Evolutionary conservation across 2,113 vertebrate genomes (phyloP).

Genomic region (Athene noctua): DNA sequence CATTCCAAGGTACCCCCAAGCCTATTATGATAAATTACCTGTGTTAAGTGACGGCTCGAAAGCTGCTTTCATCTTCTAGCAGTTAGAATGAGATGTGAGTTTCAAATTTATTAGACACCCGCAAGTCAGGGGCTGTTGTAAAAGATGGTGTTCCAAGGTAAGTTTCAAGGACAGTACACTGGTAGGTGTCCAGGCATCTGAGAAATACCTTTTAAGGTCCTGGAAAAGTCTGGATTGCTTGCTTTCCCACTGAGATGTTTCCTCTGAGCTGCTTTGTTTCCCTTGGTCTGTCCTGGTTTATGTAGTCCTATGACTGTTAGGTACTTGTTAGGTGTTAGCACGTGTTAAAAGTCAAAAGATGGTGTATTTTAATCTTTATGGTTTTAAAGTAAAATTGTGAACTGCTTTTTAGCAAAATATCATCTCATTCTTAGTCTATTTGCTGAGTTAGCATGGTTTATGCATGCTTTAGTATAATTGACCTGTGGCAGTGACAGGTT

Average conservation of each 20-base stretch:
- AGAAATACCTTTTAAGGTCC: neutral
- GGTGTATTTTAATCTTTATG: neutral
- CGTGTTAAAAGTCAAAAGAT: neutral
- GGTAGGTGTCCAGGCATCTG: neutral
- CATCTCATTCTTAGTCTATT: neutral
- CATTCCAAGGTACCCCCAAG: constrained; percentile 8
- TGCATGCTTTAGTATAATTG: neutral
- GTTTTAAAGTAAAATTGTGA: neutral
- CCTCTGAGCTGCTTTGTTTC: neutral
- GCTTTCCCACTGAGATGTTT: neutral
- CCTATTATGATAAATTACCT: constrained; percentile 14
- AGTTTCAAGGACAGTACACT: neutral
- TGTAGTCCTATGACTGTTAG: neutral
- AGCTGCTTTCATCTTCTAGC: constrained; percentile 19
- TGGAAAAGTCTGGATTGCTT: neutral
- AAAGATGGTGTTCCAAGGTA: neutral
- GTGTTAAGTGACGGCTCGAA: neutral
- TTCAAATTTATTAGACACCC: neutral
- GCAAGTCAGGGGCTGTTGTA: neutral
- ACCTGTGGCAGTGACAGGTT: neutral
- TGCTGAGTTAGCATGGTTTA: neutral
- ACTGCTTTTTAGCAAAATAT: neutral
- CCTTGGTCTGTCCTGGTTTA: neutral
- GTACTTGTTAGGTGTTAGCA: neutral
- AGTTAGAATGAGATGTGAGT: neutral